These are phyloP conservation scores for Bombus picipes DNA, from an alignment of 1,140 invertebrate genomes.

Conservation along the genomic window DNA sequence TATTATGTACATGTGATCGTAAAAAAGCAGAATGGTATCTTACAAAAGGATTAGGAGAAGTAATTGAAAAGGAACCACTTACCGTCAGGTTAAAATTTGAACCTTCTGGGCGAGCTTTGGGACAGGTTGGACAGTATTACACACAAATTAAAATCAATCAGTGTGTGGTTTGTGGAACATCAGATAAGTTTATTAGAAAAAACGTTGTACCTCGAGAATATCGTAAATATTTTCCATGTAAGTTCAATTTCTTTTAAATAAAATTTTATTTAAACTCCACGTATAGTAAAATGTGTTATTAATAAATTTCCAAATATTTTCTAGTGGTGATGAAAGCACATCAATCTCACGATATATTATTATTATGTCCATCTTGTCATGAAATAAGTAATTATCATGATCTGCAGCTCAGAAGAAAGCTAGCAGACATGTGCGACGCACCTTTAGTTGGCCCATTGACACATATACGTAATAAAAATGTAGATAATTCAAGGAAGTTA, in stretches of 20 bases:
- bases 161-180: constrained; percentile 92
- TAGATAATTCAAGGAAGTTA: constrained; percentile 82
- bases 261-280: background rate
- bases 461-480: constrained; percentile 58
- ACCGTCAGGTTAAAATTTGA: constrained; percentile 91
- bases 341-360: constrained; percentile 91
- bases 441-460: constrained; percentile 82
- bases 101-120: constrained; percentile 88
- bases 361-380: constrained; percentile 90
- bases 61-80: constrained; percentile 87
- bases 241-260: constrained; percentile 58
- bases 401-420: constrained; percentile 84
- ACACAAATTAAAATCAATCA: constrained; percentile 89
- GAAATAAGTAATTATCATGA: constrained; percentile 88
- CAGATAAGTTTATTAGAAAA: constrained; percentile 89
- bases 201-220: constrained; percentile 93
- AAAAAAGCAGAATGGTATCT: constrained; percentile 93
- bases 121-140: constrained; percentile 89
- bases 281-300: background rate
- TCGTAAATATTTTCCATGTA: constrained; percentile 90
- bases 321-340: constrained; percentile 90
- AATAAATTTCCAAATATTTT: constrained; percentile 51
- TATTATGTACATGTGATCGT: constrained; percentile 91
- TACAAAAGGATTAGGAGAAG: constrained; percentile 86
- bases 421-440: constrained; percentile 86